Base-by-base conservation (phyloP, 2,113 vertebrate species). In the Odocoileus virginianus region DNA sequence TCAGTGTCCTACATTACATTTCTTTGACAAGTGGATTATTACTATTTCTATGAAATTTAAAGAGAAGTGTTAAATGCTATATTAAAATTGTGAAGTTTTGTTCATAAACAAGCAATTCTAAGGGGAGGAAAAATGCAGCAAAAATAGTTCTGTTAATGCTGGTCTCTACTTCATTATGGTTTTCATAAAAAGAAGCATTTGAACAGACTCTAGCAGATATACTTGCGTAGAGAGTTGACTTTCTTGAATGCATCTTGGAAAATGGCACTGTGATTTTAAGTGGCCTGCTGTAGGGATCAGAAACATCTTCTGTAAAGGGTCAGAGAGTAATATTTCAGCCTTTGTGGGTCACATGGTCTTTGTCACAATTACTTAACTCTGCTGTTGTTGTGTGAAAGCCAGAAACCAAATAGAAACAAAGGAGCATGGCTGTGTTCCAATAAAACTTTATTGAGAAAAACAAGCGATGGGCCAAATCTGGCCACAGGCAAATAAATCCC, bases 361-460 rank as follows among this genome's bases (percentile, higher is more conserved):
- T 57, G 45, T 52, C 17, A 14, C 57, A 92, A 27, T 33, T 84
- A 40, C n/a, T 45, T n/a, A 91, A 13, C 17, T 87, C 21, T 64
- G 19, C 54, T 54, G 8, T 1, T 74, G 13, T 8, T 76, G 50
- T 40, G 36, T 3, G 36, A 74, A 92, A 89, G 71, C 19, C 89
- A 79, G 2, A 92, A 23, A 52, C 13, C 83, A 58, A 11, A 60
- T 12, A 23, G 3, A 71, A 92, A 94, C 6, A 30, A 64, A 57
- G 6, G 28, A 54, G 21, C 30, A 16, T 13, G 27, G 5, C 19
- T 92, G 28, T 52, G 14, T 90, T 96, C 55, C 43, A 94, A 57
- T 79, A 87, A 95, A 93, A 83, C 76, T 91, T 87, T 91, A 91
- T 21, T 97, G 64, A 76, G 45, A 84, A 79, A 71, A 91, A 71